phyloP scores from a whole-genome alignment of 2,113 vertebrate genomes.

The Apteryx owenii region DNA sequence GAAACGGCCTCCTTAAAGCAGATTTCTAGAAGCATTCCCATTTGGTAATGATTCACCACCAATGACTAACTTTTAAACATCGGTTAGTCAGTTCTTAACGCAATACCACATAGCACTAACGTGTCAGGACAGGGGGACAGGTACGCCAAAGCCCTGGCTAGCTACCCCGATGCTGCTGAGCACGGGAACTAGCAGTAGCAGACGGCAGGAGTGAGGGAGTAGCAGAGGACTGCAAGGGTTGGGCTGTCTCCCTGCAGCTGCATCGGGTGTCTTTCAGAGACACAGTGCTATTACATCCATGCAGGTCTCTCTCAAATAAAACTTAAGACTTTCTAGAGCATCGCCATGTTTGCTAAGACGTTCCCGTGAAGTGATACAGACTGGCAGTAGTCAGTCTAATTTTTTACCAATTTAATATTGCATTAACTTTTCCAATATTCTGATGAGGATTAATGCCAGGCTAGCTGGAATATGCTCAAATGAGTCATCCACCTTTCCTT shows the following conservation, averaged over 20 bases:
- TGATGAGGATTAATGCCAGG: neutral
- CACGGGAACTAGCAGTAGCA: neutral
- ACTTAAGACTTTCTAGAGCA: neutral
- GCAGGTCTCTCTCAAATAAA: neutral
- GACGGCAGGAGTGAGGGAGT: neutral
- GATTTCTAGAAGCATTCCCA: conserved; percentile 3
- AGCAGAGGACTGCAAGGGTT: neutral
- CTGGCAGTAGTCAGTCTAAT: neutral
- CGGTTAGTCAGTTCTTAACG: conserved; percentile 19
- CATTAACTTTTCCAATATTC: neutral
- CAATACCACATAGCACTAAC: neutral
- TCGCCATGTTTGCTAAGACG: neutral
- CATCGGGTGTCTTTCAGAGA: neutral
- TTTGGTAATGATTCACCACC: conserved; percentile 57
- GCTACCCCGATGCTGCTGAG: neutral
- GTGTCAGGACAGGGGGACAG: neutral
- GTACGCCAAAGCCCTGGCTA: neutral
- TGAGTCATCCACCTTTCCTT: neutral
- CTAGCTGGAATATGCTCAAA: neutral
- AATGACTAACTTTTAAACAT: conserved; percentile 41
- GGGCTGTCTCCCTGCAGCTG: neutral
- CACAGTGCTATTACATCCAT: neutral
- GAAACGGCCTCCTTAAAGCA: conserved; percentile 22
- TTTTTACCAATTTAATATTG: neutral
- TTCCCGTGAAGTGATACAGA: neutral